Base-by-base conservation (phyloP, 1,140 invertebrate genomes). In the Littorina saxatilis region DNA sequence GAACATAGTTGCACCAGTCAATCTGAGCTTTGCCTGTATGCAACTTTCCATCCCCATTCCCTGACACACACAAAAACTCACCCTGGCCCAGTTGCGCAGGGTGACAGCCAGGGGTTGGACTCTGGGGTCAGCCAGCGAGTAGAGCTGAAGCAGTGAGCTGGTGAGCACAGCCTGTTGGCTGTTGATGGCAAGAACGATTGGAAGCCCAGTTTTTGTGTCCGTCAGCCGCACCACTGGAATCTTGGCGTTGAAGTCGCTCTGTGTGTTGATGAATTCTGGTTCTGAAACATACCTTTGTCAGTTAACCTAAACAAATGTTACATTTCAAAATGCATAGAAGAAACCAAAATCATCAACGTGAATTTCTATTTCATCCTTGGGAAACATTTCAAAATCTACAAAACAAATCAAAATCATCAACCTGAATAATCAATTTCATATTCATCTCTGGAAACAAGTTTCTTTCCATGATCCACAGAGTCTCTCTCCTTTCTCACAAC, bases 41-140 rank as follows among this genome's bases (percentile, higher is more conserved):
- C n/a, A n/a, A n/a, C n/a, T n/a, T n/a, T n/a, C n/a, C n/a, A 63
- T 13, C 29, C n/a, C 2, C 23, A 32, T 3, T 32, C 23, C 4
- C 0, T 32, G 2, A 32, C 1, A 29, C 23, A 27, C 13, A 63
- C 1, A 13, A 23, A 63, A 27, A 82, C 83, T 78, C 83, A 92
- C 91, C 88, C 90, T 89, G 11, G 90, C 91, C 91, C 90, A 91
- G 79, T 88, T 87, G 77, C 89, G 86, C 47, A 93, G 90, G 2
- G 79, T 80, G 7, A 90, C 82, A 39, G 85, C 89, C 5, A 93
- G 84, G 50, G 87, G 82, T 32, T 35, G 76, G 27, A 90, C 87
- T 66, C 91, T 74, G 1, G 81, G 77, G 82, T 93, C 91, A 66
- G 91, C 82, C 23, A 68, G 58, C n/a, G 79, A 81, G 75, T 92